These are phyloP conservation scores for Grus americana DNA, from an alignment of 2,113 vertebrate species.

Conservation along the genomic window DNA sequence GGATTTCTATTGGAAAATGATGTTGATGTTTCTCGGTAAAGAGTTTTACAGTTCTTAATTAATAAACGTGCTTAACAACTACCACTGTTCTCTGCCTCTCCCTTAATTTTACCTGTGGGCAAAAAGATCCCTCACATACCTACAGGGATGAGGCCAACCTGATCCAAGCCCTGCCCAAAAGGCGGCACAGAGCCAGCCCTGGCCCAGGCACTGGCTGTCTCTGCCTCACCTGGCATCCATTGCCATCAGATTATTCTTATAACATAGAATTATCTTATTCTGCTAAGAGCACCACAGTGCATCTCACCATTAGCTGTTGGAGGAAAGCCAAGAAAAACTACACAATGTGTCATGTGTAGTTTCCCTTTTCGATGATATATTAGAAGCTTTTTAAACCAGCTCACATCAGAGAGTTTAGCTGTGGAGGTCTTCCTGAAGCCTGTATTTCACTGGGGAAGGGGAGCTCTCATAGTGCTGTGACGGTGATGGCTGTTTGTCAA, in stretches of 20 bases:
- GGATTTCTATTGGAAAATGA: neutral
- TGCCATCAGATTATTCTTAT: neutral
- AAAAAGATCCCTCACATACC: neutral
- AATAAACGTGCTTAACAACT: neutral
- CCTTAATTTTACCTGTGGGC: neutral
- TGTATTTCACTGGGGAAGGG: neutral
- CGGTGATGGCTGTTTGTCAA: neutral
- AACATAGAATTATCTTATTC: neutral
- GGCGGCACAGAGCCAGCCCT: neutral
- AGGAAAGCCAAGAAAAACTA: neutral
- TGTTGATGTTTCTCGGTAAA: neutral
- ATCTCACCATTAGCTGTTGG: neutral
- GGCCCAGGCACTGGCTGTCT: neutral
- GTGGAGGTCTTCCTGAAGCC: neutral
- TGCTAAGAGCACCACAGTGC: neutral
- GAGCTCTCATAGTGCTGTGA: neutral
- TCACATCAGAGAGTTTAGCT: neutral
- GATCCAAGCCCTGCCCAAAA: neutral
- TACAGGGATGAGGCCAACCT: fast-evolving
- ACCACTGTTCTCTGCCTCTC: neutral
- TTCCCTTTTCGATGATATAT: neutral
- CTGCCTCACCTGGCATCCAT: neutral
- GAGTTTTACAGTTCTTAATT: neutral
- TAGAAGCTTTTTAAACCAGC: neutral
- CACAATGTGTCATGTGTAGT: neutral